These are phyloP conservation scores for Taeniopygia guttata DNA, from an alignment of 2,797 vertebrate species.

Conservation along the genomic window DNA sequence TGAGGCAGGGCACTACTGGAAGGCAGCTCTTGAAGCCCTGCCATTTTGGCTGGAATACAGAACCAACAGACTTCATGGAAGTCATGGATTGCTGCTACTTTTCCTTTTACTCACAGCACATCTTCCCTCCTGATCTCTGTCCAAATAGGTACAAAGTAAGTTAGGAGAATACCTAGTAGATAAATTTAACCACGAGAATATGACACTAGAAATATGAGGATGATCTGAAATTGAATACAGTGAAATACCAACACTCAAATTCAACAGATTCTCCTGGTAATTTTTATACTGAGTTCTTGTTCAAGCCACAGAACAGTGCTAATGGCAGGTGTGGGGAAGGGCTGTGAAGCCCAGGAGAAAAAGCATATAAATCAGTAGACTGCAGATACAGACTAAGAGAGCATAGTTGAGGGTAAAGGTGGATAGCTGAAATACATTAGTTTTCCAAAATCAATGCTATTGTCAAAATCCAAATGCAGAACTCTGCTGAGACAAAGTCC, in stretches of 20 bases:
- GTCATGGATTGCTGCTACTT: neutral
- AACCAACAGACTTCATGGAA: neutral
- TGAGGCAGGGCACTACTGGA: conserved; percentile 6
- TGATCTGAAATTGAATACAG: neutral
- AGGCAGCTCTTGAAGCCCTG: conserved; percentile 53
- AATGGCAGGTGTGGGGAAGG: neutral
- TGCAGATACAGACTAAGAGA: neutral
- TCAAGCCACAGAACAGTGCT: neutral
- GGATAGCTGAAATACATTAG: neutral
- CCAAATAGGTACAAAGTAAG: neutral
- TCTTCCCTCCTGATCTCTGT: neutral
- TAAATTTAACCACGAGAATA: neutral
- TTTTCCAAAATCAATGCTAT: neutral
- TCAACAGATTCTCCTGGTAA: neutral
- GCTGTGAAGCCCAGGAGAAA: neutral
- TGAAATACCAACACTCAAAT: neutral
- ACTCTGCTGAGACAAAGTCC: neutral
- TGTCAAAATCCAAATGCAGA: neutral
- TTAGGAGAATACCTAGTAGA: neutral
- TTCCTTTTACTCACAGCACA: neutral
- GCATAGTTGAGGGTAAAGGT: neutral
- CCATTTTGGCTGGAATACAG: conserved; percentile 52
- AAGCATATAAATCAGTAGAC: neutral
- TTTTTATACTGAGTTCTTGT: neutral
- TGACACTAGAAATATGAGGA: neutral